These are phyloP conservation scores for Lagria hirta DNA, from an alignment of 2,888 invertebrate species.

Conservation along the genomic window DNA sequence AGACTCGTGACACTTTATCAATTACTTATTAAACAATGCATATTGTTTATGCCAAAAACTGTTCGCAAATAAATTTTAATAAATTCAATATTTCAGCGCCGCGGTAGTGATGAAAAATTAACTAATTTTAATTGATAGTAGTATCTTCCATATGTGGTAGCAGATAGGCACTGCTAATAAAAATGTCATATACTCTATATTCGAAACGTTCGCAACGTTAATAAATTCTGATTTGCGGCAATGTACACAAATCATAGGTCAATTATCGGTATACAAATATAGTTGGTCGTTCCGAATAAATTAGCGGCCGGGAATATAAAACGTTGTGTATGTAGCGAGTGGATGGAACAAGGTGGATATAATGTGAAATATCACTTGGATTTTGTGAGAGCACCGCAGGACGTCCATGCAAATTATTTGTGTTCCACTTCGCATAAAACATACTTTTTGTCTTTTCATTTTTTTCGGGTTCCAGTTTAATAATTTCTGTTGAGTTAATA, in stretches of 20 bases:
- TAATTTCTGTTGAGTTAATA: no score
- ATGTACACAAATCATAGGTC: slow-evolving; percentile 49
- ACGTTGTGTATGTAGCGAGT: slow-evolving; percentile 35
- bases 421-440: slow-evolving; percentile 23
- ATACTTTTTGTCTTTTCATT: slow-evolving; percentile 10
- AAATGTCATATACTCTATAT: slow-evolving; percentile 18
- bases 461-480: no score
- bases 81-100: no score
- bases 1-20: no score
- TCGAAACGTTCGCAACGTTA: slow-evolving; percentile 21
- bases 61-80: no score
- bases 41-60: no score
- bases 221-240: slow-evolving; percentile 33
- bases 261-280: slow-evolving; percentile 49
- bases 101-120: slow-evolving; percentile 10
- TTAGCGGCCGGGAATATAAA: slow-evolving; percentile 33
- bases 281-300: slow-evolving; percentile 45
- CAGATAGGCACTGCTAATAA: slow-evolving; percentile 12
- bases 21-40: no score
- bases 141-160: slow-evolving; percentile 11
- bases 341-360: slow-evolving; percentile 31
- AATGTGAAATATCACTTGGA: slow-evolving; percentile 41
- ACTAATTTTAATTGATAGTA: slow-evolving; percentile 12
- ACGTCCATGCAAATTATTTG: slow-evolving; percentile 37
- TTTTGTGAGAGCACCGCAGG: slow-evolving; percentile 39